These are phyloP conservation scores for Drosophila seclusa DNA, from an alignment of 2,888 invertebrate species.

Conservation along the genomic window DNA sequence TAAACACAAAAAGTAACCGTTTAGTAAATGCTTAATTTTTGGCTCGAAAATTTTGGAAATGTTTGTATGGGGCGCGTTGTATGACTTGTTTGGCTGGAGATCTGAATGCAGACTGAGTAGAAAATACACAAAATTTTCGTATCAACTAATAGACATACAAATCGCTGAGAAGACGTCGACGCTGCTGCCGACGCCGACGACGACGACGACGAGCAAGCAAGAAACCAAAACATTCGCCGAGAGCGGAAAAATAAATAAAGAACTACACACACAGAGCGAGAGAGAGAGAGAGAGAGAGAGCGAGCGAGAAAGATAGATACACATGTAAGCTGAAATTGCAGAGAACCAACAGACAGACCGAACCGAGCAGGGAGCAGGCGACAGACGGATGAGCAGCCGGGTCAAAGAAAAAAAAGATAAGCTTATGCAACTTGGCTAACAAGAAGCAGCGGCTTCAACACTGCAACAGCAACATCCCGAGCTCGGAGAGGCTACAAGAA, in stretches of 20 bases:
- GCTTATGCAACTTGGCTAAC: slow-evolving; percentile 72
- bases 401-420: slow-evolving; percentile 58
- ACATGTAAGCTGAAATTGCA: slow-evolving; percentile 29
- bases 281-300: slow-evolving; percentile 6
- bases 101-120: slow-evolving; percentile 82
- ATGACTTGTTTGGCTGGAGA: slow-evolving; percentile 76
- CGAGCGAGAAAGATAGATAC: slow-evolving; percentile 24
- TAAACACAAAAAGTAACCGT: slow-evolving; percentile 11
- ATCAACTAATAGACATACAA: slow-evolving; percentile 70
- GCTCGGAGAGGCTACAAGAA: slow-evolving; percentile 35
- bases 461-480: slow-evolving; percentile 21
- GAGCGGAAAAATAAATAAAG: slow-evolving; percentile 26
- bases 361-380: not conserved
- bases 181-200: slow-evolving; percentile 12
- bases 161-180: slow-evolving; percentile 56
- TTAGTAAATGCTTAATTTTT: slow-evolving; percentile 1
- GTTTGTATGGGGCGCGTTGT: slow-evolving; percentile 27
- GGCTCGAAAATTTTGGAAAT: slow-evolving; percentile 15
- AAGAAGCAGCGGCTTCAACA: slow-evolving; percentile 48
- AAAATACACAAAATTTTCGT: slow-evolving; percentile 76
- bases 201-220: slow-evolving; percentile 40
- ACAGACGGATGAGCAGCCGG: slow-evolving; percentile 17
- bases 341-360: slow-evolving; percentile 30
- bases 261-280: slow-evolving; percentile 17
- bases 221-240: slow-evolving; percentile 50